phyloP scores from a whole-genome alignment of 1,140 invertebrate genomes.

The Coenobita brevimanus region DNA sequence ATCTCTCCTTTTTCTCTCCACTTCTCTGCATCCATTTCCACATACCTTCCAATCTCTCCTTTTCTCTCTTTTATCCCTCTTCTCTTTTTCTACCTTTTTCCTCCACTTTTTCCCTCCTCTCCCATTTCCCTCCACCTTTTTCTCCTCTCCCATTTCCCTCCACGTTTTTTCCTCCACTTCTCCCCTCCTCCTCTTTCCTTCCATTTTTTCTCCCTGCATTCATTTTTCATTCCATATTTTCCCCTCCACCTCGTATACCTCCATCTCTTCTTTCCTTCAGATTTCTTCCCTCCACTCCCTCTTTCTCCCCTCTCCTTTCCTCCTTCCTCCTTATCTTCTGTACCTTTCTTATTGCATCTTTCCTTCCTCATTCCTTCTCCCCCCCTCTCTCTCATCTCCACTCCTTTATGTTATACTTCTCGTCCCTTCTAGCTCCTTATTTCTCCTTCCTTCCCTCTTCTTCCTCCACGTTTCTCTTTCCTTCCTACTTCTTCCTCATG shows the following conservation, averaged over 20 bases:
- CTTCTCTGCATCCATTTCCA: neutral
- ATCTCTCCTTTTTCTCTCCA: neutral
- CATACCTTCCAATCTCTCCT: too few species aligned
- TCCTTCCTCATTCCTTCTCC: neutral
- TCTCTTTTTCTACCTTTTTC: neutral
- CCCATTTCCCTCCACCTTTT: neutral
- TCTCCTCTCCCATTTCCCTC: neutral
- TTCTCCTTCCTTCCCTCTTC: neutral
- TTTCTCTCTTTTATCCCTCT: neutral
- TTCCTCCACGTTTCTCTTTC: too few species aligned
- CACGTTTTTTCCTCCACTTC: neutral
- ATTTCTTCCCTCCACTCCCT: neutral
- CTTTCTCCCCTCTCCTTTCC: neutral
- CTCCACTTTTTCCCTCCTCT: neutral
- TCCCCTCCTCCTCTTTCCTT: neutral
- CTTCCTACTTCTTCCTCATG: too few species aligned
- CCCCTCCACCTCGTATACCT: neutral
- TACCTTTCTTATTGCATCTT: neutral
- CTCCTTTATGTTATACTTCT: neutral
- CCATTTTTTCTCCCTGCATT: neutral
- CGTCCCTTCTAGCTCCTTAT: neutral
- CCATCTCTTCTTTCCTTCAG: neutral
- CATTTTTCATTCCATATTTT: too few species aligned
- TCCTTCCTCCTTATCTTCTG: neutral
- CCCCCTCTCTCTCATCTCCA: neutral